phyloP scores from a whole-genome alignment of 2,797 vertebrate genomes.

The Sandelia bainsii region DNA sequence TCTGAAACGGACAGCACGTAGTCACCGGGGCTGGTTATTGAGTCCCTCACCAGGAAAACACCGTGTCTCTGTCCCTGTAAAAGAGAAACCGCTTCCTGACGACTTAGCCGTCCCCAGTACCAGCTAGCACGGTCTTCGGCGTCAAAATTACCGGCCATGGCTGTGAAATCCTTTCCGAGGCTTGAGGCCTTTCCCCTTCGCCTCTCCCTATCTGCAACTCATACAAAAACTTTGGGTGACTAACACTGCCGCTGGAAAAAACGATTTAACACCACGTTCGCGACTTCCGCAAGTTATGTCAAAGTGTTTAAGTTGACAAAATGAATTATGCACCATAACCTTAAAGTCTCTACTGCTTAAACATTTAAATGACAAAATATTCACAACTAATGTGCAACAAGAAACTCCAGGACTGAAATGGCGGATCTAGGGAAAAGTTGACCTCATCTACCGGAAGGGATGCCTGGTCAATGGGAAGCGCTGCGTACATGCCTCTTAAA shows the following conservation, averaged over 20 bases:
- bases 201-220: constrained; percentile 78
- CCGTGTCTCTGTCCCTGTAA: constrained; percentile 93
- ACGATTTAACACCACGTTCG: not conserved
- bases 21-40: constrained; percentile 91
- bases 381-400: constrained; percentile 67
- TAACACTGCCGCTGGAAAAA: constrained; percentile 34
- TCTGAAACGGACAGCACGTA: constrained; percentile 95
- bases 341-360: not conserved
- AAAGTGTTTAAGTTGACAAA: not conserved
- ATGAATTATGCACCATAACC: not conserved
- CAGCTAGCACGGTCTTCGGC: constrained; percentile 91
- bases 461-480: constrained; percentile 67
- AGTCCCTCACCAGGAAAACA: constrained; percentile 93
- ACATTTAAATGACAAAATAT: constrained; percentile 17
- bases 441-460: constrained; percentile 85
- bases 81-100: constrained; percentile 89
- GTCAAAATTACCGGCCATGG: constrained; percentile 94
- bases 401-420: constrained; percentile 81
- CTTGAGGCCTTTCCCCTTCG: constrained; percentile 75
- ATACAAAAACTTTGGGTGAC: constrained; percentile 80
- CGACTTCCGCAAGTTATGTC: not conserved
- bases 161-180: constrained; percentile 70
- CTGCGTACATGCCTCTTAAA: constrained; percentile 42
- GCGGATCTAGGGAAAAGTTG: constrained; percentile 82
- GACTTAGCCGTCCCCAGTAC: constrained; percentile 91